Evolutionary conservation across 2,797 vertebrate genomes (phyloP), one percentile per base, ranked within the genome.

Genomic region (Calcarius lapponicus): DNA sequence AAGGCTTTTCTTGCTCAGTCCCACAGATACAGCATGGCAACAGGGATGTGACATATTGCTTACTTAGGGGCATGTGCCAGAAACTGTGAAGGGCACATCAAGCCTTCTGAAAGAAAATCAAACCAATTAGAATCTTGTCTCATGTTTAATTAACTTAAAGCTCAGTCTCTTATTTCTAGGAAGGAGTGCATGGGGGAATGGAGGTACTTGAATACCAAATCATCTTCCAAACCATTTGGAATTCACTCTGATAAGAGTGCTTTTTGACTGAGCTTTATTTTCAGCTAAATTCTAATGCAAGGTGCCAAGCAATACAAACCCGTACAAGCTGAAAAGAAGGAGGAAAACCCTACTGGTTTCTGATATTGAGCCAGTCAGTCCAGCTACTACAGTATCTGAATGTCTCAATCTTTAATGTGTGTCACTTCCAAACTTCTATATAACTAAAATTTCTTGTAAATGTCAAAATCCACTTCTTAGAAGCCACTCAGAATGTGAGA

Each of bases 91-190:
- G 65, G 62, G 62, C 82, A 58, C 65, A 75, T 75, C 38, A 67
- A 53, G 40, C 29, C 50, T 86, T 51, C 32, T 84, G 88, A 72
- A 90, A 83, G 88, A 65, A 95, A 92, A 90, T 75, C 58, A 65
- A 78, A 74, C 72, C 72, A 74, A 72, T 25, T 78, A 73, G 53
- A 86, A 90, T 58, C 31, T 75, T 83, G 28, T 51, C 73, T 91
- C 26, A 32, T 75, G 50, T 40, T 92, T 73, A 64, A 92, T 83
- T 85, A 80, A 57, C 57, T 92, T 74, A 40, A 71, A 90, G 53
- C 31, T 76, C 60, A 53, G 2, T 32, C 42, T 78, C 50, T 78
- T 62, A 8, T 69, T 86, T 75, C 61, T 71, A 81, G 82, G 83
- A 86, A 78, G 43, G 50, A 80, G 65, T 25, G 15, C 42, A 60